phyloP scores from a whole-genome alignment of 2,888 invertebrate genomes.

The Rhingia campestris region DNA sequence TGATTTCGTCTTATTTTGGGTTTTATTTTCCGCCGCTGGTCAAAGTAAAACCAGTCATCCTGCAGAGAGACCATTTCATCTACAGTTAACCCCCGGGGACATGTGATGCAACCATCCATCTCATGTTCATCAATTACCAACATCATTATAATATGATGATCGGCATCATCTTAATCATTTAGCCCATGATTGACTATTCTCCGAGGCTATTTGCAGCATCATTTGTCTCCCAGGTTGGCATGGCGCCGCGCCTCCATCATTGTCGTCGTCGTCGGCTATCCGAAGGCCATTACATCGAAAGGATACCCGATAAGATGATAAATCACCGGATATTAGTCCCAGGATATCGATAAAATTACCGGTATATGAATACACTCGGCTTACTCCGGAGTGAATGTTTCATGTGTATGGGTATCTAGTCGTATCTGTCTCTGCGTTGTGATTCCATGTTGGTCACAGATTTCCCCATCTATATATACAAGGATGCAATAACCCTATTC shows the following conservation, averaged over 20 bases:
- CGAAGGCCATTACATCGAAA: not conserved
- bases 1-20: too few species aligned
- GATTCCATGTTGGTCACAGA: conserved; percentile 34
- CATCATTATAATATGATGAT: not conserved
- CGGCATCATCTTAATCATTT: conserved; percentile 37
- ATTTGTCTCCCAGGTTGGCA: conserved; percentile 33
- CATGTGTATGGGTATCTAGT: not conserved
- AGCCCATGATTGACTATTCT: conserved; percentile 41
- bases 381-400: not conserved
- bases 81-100: not conserved
- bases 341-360: conserved; percentile 51
- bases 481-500: conserved; percentile 37
- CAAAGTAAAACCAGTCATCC: not conserved
- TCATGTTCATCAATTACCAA: not conserved
- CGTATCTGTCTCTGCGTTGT: conserved; percentile 6
- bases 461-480: not conserved
- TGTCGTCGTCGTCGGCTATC: not conserved
- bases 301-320: conserved; percentile 37
- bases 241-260: not conserved
- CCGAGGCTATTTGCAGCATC: conserved; percentile 44
- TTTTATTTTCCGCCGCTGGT: not conserved
- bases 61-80: not conserved
- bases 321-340: conserved; percentile 48
- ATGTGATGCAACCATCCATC: conserved; percentile 9
- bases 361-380: conserved; percentile 24